Base-by-base conservation (phyloP, 2,888 invertebrate species). In the Amblyjoppa fuscipennis region DNA sequence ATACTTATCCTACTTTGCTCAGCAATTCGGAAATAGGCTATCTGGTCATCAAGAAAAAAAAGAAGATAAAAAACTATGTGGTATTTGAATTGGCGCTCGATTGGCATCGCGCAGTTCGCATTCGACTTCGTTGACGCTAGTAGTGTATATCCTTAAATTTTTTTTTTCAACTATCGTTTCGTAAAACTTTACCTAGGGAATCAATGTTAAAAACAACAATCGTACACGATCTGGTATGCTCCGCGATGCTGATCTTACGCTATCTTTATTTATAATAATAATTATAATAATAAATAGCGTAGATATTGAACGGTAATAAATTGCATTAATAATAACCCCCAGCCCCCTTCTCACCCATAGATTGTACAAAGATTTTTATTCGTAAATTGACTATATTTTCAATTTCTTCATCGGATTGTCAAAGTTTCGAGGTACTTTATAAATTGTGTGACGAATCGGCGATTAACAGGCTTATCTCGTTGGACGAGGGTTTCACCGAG, bases 291-390 rank as follows among this genome's bases (percentile, higher is more conserved):
- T 41, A 73, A 75, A 61, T 75, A 64, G 66, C 20, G 53, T 80
- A 80, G 66, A 38, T 11, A 64, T 80, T 66, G 13, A 74, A 64
- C 79, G 61, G 28, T 81, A 82, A 71, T 77, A 56, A 82, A 64
- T 70, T 38, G 53, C 74, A 56, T 25, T 79, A 59, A 61, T 64
- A 28, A 71, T 74, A 61, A 38, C 73, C 73, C 61, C 13, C 28
- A 13, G 71, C 41, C 49, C 61, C 61, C 34, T 28, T 11, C 59
- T 9, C 59, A 20, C 78, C 45, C 34, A 71, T 83, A 84, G 76
- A 82, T 82, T 87, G 84, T 87, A 87, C 87, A 78, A 81, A 85
- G 82, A 77, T 81, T 85, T 85, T 81, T 69, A 82, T 74, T 82
- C 38, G 28, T 61, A 64, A 79, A 69, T 74, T 68, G 56, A 71